Evolutionary conservation across 2,113 vertebrate genomes (phyloP).

Genomic region (Sterrhoptilus dennistouni): DNA sequence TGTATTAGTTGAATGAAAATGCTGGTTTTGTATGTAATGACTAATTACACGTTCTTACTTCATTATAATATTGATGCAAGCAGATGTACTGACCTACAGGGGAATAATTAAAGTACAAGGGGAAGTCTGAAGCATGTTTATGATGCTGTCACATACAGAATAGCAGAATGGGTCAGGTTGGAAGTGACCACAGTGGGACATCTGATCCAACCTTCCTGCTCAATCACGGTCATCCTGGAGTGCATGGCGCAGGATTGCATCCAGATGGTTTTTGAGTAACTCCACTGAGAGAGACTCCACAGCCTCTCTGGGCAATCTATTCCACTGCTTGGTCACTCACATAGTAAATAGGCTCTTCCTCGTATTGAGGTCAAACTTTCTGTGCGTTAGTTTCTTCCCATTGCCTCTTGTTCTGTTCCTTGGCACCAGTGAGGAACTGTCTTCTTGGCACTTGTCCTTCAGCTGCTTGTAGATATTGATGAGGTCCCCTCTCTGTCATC

Average conservation of each 20-base stretch:
- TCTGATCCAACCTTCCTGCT: neutral
- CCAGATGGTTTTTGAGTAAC: neutral
- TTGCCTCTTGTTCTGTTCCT: neutral
- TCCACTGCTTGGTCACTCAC: neutral
- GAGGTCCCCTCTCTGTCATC: neutral
- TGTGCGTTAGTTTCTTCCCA: neutral
- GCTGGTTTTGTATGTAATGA: neutral
- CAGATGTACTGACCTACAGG: neutral
- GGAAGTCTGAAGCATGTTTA: neutral
- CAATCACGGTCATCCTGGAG: accelerated
- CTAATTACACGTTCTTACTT: neutral
- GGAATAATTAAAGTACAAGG: neutral
- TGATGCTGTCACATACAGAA: neutral
- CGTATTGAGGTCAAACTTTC: neutral
- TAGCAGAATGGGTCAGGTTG: neutral
- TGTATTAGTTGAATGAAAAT: neutral
- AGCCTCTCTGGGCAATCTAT: neutral
- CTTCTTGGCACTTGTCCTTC: neutral
- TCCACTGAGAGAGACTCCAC: neutral
- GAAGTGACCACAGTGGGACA: neutral
- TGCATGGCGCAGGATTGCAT: neutral
- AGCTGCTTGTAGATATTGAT: neutral
- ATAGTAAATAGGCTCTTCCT: neutral
- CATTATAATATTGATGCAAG: neutral
- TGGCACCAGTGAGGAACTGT: neutral